Evolutionary conservation across 2,888 invertebrate genomes (phyloP), one percentile per base, ranked within the genome.

Genomic region (Macrostomum cliftonense): DNA sequence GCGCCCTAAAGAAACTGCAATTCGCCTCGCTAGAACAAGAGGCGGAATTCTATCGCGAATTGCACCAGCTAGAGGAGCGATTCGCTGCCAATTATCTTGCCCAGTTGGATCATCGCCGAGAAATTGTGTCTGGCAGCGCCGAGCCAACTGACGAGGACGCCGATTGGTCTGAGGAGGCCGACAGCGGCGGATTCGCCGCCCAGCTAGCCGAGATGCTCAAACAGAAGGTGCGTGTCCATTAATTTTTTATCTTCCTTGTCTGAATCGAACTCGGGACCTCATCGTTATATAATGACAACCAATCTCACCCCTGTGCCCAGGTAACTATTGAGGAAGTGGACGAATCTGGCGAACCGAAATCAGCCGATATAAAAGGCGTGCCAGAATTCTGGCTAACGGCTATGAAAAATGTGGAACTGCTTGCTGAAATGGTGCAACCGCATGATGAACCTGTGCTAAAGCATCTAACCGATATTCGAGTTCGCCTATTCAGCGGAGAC

Each of bases 341-440:
- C 28, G 28, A 28, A 28, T 28, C 28, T 28, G 28, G 28, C 5
- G 28, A 28, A 9, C 28, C 5, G 28, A 28, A 28, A 28, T 28
- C 28, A 4, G 4, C 28, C 5, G 28, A 28, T 9, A 9, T 28
- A 7, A 28, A 28, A 68, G 93, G 91, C 52, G 79, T 97, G 61
- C 85, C 88, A 2, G 82, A 84, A 55, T 97, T 97, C 74, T 97
- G 95, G 95, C 74, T 88, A 56, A 86, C 83, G 37, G 85, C 89
- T 63, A 84, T 97, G 67, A 85, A 83, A 68, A 87, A 86, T 73
- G 83, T 85, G 47, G 81, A 80, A 43, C 77, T 84, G 71, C 73
- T 89, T 50, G 77, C 80, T 43, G 86, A 88, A 63, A 83, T 88
- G 82, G 80, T 87, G 12, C 59, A 71, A 64, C 74, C 74, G 14